Conservation (phyloP, 2,888 invertebrate genomes). For the Orthosia gothica region DNA sequence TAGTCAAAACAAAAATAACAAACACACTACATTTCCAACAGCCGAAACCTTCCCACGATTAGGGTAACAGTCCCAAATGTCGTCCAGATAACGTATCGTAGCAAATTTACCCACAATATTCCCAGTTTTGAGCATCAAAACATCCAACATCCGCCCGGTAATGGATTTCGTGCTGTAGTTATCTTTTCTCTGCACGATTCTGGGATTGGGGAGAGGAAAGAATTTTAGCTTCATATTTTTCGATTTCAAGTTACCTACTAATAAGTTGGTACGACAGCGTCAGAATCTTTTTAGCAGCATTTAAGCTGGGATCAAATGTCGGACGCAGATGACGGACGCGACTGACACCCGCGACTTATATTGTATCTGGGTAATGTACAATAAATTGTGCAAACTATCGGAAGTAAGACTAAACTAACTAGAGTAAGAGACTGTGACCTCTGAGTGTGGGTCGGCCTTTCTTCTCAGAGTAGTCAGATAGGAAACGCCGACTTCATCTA, state of each 20-base stretch:
- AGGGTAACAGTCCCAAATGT: slow-evolving; percentile 62
- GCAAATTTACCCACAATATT: slow-evolving; percentile 59
- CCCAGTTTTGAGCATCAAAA: slow-evolving; percentile 59
- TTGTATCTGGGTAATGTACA: too few species aligned
- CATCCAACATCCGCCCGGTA: slow-evolving; percentile 60
- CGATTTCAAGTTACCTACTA: slow-evolving; percentile 2
- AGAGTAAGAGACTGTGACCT: too few species aligned
- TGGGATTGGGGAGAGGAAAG: slow-evolving; percentile 12
- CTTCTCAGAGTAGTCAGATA: too few species aligned
- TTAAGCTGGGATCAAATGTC: too few species aligned
- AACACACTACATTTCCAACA: slow-evolving; percentile 13
- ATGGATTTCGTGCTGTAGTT: slow-evolving; percentile 64
- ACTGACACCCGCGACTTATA: too few species aligned
- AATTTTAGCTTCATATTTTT: slow-evolving; percentile 25
- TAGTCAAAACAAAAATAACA: slow-evolving; percentile 2
- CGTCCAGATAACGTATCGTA: slow-evolving; percentile 66
- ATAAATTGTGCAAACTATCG: too few species aligned
- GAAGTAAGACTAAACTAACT: too few species aligned
- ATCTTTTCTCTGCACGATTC: slow-evolving; percentile 40
- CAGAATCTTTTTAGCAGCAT: background rate
- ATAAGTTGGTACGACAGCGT: background rate
- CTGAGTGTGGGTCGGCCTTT: too few species aligned
- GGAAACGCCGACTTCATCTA: too few species aligned
- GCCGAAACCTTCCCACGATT: slow-evolving; percentile 61
- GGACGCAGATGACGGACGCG: too few species aligned